Conservation (phyloP, 2,888 invertebrate genomes). For the Fissipunctia ypsillon region DNA sequence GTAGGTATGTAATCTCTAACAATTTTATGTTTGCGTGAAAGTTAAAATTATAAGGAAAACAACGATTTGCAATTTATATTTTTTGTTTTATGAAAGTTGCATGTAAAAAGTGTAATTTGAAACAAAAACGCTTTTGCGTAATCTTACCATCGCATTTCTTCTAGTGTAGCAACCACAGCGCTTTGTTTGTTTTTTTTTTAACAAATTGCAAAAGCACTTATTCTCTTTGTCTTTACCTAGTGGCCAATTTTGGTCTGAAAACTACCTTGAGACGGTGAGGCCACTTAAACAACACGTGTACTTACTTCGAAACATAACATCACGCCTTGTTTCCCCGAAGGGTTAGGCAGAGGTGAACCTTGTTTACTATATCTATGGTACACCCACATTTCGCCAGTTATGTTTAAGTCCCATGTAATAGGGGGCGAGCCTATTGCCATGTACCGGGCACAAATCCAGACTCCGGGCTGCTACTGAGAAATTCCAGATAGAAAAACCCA, state of each 20-base stretch:
- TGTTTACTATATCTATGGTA: no score
- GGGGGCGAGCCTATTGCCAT: no score
- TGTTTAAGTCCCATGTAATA: no score
- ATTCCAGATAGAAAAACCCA: no score
- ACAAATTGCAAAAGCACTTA: background rate
- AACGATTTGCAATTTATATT: slow-evolving; percentile 3
- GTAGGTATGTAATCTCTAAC: background rate
- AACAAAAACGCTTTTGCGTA: slow-evolving; percentile 14
- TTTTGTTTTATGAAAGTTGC: slow-evolving; percentile 14
- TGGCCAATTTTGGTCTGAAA: background rate
- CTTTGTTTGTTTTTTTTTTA: background rate
- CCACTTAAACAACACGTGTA: no score
- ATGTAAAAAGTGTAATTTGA: slow-evolving; percentile 15
- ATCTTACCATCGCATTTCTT: slow-evolving; percentile 3
- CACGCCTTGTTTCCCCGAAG: no score
- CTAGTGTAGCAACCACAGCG: background rate
- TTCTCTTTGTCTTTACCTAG: background rate
- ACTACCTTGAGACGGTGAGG: no score
- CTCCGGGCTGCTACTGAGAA: no score
- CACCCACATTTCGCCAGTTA: no score
- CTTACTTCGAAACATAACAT: no score
- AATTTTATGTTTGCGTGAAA: slow-evolving; percentile 14
- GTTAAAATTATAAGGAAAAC: slow-evolving; percentile 6
- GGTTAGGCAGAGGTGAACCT: no score
- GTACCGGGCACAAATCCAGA: no score